Percentiles rank a stretch among this genome's conserved stretches.
Evolutionary conservation across 2,797 vertebrate genomes (phyloP).

Genomic region (Sebastes iracundus): DNA sequence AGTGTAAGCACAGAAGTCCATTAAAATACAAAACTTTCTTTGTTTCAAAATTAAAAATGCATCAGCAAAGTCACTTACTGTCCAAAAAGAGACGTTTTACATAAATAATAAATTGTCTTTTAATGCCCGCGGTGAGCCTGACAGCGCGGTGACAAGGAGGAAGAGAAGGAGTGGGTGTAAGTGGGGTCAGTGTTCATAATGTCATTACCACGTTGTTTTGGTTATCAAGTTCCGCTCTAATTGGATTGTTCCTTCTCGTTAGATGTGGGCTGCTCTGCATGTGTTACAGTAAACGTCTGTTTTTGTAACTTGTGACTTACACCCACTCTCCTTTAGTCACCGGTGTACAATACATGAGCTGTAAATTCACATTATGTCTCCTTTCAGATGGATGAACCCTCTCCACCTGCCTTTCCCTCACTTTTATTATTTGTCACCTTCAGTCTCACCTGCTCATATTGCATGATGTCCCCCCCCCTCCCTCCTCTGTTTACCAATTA

Average conservation of each 20-base stretch:
- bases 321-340: not conserved
- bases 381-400: not conserved
- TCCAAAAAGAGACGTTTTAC: not conserved
- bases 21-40: not conserved
- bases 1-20: not conserved
- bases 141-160: not conserved
- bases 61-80: not conserved
- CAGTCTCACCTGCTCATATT: not conserved
- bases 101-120: not conserved
- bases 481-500: slow-evolving; percentile 27
- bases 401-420: not conserved
- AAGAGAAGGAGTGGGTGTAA: slow-evolving; percentile 17
- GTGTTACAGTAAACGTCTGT: not conserved
- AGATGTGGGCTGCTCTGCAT: not conserved
- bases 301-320: not conserved
- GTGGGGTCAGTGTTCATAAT: slow-evolving; percentile 23
- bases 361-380: slow-evolving; percentile 5
- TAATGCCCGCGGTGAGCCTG: not conserved
- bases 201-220: slow-evolving; percentile 18
- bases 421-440: not conserved
- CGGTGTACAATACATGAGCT: not conserved
- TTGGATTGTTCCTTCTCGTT: slow-evolving; percentile 25
- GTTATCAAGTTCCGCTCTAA: slow-evolving; percentile 47
- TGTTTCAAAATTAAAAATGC: not conserved
- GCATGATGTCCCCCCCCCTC: not conserved